Evolutionary conservation across 2,797 vertebrate species (phyloP).

Genomic region (Epinephelus coioides): DNA sequence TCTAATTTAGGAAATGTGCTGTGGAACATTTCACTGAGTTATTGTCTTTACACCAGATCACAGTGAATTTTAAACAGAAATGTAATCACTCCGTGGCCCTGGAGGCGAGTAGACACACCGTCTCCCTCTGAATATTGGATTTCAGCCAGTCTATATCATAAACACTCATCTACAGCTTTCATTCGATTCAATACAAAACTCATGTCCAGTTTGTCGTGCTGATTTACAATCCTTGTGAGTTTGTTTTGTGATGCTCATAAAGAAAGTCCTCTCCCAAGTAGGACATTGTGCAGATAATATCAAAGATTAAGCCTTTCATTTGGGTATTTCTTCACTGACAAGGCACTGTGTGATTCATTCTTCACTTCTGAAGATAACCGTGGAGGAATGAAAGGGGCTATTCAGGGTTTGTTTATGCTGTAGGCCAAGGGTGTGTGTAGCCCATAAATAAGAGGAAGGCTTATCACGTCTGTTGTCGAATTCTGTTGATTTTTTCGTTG

Average conservation of each 20-base stretch:
- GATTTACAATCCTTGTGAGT: constrained; percentile 38
- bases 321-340: constrained; percentile 41
- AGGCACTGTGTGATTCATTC: constrained; percentile 58
- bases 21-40: constrained; percentile 80
- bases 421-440: constrained; percentile 64
- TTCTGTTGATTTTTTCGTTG: constrained; percentile 34
- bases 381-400: constrained; percentile 65
- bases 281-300: constrained; percentile 51
- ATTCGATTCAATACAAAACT: constrained; percentile 31
- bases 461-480: constrained; percentile 48
- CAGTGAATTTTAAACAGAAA: constrained; percentile 74
- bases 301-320: constrained; percentile 59
- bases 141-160: constrained; percentile 56
- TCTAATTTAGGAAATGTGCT: constrained; percentile 80
- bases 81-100: constrained; percentile 59
- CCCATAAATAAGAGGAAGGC: constrained; percentile 60
- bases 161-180: constrained; percentile 39
- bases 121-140: constrained; percentile 47
- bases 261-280: constrained; percentile 27
- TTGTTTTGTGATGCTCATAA: constrained; percentile 24
- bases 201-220: constrained; percentile 11
- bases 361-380: constrained; percentile 65
- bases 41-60: constrained; percentile 72
- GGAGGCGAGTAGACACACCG: constrained; percentile 32
- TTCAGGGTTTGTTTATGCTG: constrained; percentile 80